Conservation (phyloP, 2,797 vertebrate species). For the Pseudocheirus occidentalis region DNA sequence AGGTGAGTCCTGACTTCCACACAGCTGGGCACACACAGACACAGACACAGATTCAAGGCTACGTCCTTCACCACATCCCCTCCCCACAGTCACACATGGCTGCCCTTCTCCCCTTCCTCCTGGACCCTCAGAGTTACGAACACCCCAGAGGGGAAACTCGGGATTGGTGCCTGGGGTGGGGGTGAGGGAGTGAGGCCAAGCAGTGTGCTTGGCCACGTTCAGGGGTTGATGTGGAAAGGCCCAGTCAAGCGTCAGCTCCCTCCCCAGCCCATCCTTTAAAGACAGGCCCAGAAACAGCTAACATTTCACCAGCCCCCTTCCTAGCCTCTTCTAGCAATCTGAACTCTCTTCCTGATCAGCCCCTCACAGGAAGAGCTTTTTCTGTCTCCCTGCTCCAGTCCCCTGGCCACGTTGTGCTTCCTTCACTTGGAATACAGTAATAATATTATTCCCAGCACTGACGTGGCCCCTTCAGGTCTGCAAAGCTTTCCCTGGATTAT, state of each 20-base stretch:
- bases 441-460: too few species aligned
- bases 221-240: background rate
- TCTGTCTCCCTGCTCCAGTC: background rate
- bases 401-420: too few species aligned
- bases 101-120: background rate
- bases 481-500: background rate
- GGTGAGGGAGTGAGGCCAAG: too few species aligned
- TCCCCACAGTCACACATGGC: too few species aligned
- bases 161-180: too few species aligned
- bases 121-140: background rate
- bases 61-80: background rate
- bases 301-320: background rate
- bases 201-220: background rate
- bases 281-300: background rate
- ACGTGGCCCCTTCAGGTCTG: too few species aligned
- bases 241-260: background rate
- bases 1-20: slow-evolving; percentile 67
- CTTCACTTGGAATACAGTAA: too few species aligned
- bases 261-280: background rate
- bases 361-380: background rate
- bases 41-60: too few species aligned
- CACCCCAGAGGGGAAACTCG: background rate
- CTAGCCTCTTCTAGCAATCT: too few species aligned
- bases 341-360: background rate
- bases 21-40: background rate